Evolutionary conservation across 2,113 vertebrate species (phyloP), one percentile per base, ranked within the genome.

Genomic region (Setophaga petechia): DNA sequence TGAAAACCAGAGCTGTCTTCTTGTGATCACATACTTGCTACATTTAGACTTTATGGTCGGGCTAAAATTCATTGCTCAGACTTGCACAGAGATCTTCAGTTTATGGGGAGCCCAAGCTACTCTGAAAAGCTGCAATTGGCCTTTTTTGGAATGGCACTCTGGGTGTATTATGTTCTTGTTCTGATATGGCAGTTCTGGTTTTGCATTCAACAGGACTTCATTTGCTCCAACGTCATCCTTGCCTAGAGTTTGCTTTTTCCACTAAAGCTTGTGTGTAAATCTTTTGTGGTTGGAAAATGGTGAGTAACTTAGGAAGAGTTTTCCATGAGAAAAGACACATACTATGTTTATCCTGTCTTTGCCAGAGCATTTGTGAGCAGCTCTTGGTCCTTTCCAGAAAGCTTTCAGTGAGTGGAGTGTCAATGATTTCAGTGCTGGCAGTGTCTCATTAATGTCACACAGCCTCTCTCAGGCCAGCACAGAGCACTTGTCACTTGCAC

Each of bases 281-380:
- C 63, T 85, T 85, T 77, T 96, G 95, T 84, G 90, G 84, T 24
- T 87, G 92, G 93, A 95, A 97, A 97, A 96, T 94, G 95, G 25
- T 76, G 71, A 94, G 85, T 66, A 57, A 63, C 43, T 87, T 78
- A 43, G 44, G 68, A 74, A 71, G 78, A 95, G 79, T 94, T 96
- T 97, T 97, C 95, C 94, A 97, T 96, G 93, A 95, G 90, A 77
- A 85, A 65, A 94, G 92, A 84, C 17, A 20, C 63, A 35, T 80
- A 84, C 71, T 96, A 90, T 97, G 90, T 90, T 96, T 96, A 72
- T 92, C 44, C 77, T 41, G 51, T 59, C 51, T 73, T 79, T 91
- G 94, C 85, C 95, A 95, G 68, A 63, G 52, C 19, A 3, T 33
- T 65, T 80, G 67, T 10, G 87, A 86, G 16, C 63, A 92, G 72